Conservation (phyloP, 2,797 vertebrate genomes). For the Anisognathus igniventris region DNA sequence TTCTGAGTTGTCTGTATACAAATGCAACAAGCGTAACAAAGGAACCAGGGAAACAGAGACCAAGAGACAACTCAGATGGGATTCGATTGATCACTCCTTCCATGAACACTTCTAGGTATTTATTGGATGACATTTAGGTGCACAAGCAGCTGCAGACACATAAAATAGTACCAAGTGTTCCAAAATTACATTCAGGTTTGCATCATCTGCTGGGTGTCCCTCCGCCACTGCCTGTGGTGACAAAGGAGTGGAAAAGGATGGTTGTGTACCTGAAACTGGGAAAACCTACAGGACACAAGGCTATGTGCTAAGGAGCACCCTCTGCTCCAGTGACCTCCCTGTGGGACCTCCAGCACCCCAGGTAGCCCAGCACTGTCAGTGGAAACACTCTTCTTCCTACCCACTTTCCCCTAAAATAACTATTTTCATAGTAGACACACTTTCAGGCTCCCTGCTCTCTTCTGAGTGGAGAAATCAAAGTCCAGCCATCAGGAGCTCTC, state of each 20-base stretch:
- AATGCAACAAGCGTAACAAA: conserved; percentile 36
- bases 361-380: neutral
- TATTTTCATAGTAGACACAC: neutral
- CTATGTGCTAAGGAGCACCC: neutral
- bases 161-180: neutral
- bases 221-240: accelerated
- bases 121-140: neutral
- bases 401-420: neutral
- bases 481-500: neutral
- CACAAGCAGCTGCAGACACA: neutral
- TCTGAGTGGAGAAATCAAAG: neutral
- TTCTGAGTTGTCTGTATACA: conserved; percentile 61
- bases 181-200: neutral
- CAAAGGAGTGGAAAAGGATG: neutral
- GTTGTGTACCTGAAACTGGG: neutral
- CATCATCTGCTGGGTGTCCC: neutral
- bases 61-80: neutral
- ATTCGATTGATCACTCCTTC: conserved; percentile 19
- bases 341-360: neutral
- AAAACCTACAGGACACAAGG: neutral
- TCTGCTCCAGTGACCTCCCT: neutral
- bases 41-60: conserved; percentile 2
- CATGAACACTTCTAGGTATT: neutral
- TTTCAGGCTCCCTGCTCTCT: neutral
- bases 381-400: neutral